Conservation (phyloP, 2,113 vertebrate species). For the Prolemur simus region DNA sequence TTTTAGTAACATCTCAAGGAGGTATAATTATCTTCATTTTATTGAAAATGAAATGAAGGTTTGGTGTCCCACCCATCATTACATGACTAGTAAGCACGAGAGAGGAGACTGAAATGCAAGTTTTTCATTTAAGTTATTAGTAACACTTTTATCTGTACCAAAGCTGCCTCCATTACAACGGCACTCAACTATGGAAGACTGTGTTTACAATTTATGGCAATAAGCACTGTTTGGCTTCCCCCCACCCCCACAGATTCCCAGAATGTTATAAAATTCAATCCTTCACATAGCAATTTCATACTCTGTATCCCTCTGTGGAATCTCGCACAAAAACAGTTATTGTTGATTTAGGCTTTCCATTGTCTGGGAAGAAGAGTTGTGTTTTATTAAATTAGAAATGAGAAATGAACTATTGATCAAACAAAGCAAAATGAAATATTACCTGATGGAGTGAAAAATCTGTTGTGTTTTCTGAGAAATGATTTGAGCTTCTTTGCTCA, state of each 20-base stretch:
- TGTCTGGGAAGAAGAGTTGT: conserved; percentile 18
- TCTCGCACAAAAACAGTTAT: not conserved
- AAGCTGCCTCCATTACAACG: not conserved
- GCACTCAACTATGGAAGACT: not conserved
- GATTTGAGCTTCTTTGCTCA: not conserved
- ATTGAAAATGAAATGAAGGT: not conserved
- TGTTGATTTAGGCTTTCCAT: not conserved
- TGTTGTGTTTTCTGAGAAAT: not conserved
- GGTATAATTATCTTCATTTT: not conserved
- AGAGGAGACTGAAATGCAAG: not conserved
- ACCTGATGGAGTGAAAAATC: not conserved
- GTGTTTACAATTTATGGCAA: not conserved
- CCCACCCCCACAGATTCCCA: not conserved
- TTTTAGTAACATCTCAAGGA: not conserved
- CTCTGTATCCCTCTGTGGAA: not conserved
- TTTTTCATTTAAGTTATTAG: not conserved
- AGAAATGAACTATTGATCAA: conserved; percentile 54
- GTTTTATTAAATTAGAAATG: conserved; percentile 52
- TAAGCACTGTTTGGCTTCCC: not conserved
- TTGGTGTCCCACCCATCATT: not conserved
- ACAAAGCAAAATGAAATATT: conserved; percentile 38
- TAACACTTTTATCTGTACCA: not conserved
- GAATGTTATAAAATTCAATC: not conserved
- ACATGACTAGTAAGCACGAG: not conserved
- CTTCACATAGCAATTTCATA: conserved; percentile 40